Evolutionary conservation across 2,113 vertebrate genomes (phyloP).

Genomic region (Plotosus lineatus): DNA sequence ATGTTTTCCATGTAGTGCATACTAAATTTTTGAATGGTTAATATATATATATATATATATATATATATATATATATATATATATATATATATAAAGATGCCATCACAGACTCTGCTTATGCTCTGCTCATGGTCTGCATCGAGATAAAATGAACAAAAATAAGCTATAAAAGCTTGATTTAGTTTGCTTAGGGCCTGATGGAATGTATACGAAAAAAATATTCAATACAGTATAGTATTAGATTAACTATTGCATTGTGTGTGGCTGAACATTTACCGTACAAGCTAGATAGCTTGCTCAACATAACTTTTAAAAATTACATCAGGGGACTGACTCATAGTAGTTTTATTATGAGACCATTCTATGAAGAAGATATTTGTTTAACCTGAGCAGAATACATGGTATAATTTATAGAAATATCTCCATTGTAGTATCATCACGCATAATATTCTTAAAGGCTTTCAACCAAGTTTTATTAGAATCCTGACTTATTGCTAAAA

Average conservation of each 20-base stretch:
- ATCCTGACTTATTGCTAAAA: not conserved
- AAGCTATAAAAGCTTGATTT: too few species aligned
- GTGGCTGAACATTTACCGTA: not conserved
- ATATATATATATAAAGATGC: too few species aligned
- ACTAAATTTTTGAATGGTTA: too few species aligned
- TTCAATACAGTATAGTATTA: not conserved
- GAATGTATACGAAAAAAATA: too few species aligned
- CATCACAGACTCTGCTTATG: too few species aligned
- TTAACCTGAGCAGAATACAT: not conserved
- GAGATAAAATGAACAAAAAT: too few species aligned
- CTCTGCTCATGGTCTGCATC: too few species aligned
- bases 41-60: too few species aligned
- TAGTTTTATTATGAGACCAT: not conserved
- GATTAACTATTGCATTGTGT: not conserved
- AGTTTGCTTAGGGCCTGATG: too few species aligned
- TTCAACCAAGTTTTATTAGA: not conserved
- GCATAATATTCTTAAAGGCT: not conserved
- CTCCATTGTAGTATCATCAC: not conserved
- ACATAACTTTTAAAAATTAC: not conserved
- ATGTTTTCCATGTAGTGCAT: too few species aligned
- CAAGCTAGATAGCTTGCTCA: not conserved
- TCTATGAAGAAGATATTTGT: not conserved
- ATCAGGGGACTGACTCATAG: not conserved
- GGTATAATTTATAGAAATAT: not conserved
- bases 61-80: too few species aligned